Percentiles rank a stretch among this genome's conserved stretches.
Conservation (phyloP, 30 jellyfish, hydroid and myxozoan species). For the Hydra vulgaris region DNA sequence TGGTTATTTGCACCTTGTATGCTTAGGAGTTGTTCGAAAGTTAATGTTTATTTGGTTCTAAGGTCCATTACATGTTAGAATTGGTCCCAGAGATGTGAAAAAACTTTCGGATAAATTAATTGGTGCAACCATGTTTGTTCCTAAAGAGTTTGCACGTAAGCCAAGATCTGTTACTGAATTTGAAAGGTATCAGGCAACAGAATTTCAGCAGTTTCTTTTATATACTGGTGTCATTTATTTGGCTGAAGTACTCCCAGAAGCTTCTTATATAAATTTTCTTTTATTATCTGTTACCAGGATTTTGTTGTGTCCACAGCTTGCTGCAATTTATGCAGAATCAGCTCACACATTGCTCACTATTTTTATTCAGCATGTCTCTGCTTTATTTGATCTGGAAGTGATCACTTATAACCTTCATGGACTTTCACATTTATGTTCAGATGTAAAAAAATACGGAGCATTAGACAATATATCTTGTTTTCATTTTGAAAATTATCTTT, state of each 20-base stretch:
- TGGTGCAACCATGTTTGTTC: constrained; percentile 5
- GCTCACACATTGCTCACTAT: neutral
- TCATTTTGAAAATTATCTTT: constrained; percentile 22
- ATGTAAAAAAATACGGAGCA: constrained; percentile 22
- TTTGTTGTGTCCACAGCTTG: constrained; percentile 7
- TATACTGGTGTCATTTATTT: constrained; percentile 34
- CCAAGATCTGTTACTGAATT: constrained; percentile 35
- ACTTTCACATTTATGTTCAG: constrained; percentile 31
- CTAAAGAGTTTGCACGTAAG: constrained; percentile 35
- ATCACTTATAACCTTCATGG: constrained; percentile 40
- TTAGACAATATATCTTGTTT: constrained; percentile 34
- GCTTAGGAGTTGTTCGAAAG: neutral
- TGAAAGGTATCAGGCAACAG: constrained; percentile 50
- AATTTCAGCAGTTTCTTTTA: constrained; percentile 33
- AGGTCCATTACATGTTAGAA: neutral
- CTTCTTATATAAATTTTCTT: constrained; percentile 18
- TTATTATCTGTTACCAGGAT: constrained; percentile 21
- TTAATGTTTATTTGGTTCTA: neutral
- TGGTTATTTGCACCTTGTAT: neutral
- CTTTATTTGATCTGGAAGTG: constrained; percentile 25
- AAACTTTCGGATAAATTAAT: neutral
- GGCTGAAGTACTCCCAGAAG: constrained; percentile 9
- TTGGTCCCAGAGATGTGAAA: neutral
- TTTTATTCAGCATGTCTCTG: neutral
- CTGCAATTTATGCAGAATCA: neutral